Conservation (phyloP, 2,113 vertebrate species). For the Rafetus swinhoei region DNA sequence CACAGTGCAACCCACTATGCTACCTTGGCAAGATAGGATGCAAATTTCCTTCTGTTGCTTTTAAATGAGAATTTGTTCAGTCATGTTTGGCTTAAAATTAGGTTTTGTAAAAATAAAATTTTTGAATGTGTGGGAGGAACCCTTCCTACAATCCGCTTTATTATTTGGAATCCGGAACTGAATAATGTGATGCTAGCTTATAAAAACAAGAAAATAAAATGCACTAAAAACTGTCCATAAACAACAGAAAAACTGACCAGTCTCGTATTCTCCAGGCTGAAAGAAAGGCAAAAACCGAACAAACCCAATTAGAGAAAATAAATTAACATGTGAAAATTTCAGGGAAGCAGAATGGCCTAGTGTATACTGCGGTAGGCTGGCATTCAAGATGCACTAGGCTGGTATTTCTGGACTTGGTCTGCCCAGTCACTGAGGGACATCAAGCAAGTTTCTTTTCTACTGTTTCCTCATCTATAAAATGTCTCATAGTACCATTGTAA, state of each 20-base stretch:
- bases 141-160: rapidly evolving
- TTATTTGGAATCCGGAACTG: background rate
- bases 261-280: background rate
- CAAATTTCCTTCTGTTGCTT: background rate
- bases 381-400: background rate
- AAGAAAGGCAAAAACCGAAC: background rate
- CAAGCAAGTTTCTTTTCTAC: background rate
- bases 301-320: background rate
- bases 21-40: constrained; percentile 20
- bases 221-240: background rate
- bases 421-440: background rate
- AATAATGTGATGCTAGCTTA: background rate
- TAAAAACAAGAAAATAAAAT: background rate
- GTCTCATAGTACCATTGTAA: background rate
- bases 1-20: background rate
- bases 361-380: constrained; percentile 62
- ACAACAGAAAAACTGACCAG: background rate
- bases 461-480: background rate
- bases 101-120: background rate
- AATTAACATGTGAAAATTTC: background rate
- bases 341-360: background rate
- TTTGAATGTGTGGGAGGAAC: background rate
- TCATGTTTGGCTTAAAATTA: background rate
- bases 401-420: background rate
- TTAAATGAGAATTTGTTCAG: background rate